Conservation (phyloP, 2,797 vertebrate species). For the Enteromius paludinosus region DNA sequence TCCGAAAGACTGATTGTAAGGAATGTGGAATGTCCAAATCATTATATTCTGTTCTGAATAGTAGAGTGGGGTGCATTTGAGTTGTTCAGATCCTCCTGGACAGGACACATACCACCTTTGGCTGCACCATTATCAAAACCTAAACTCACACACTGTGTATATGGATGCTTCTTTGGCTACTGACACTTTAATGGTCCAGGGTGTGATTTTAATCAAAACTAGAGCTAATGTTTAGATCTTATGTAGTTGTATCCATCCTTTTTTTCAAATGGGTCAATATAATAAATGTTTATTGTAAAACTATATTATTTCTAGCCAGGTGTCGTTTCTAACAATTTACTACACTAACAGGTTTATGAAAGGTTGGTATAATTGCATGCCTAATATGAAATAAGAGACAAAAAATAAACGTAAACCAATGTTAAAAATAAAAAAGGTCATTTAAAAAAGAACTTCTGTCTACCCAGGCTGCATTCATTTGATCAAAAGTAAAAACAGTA, state of each 20-base stretch:
- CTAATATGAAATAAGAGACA: background rate
- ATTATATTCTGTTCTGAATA: constrained; percentile 33
- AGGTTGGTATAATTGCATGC: background rate
- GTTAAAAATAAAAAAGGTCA: background rate
- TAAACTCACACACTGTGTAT: background rate
- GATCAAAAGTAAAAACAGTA: background rate
- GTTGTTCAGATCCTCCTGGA: constrained; percentile 46
- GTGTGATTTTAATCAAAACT: background rate
- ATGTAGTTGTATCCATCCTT: background rate
- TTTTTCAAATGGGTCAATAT: background rate
- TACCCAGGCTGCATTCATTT: background rate
- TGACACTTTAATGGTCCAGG: background rate
- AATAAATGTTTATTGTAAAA: background rate
- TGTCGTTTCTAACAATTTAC: background rate
- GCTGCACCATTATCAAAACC: constrained; percentile 9
- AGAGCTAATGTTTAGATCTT: background rate
- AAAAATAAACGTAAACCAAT: background rate
- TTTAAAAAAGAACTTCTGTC: background rate
- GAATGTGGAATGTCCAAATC: constrained; percentile 1
- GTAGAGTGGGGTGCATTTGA: constrained; percentile 1
- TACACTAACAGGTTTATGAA: background rate
- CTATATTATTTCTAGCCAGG: background rate
- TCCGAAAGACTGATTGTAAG: constrained; percentile 50
- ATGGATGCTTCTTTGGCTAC: background rate
- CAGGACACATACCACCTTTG: constrained; percentile 13